phyloP scores from a whole-genome alignment of 2,797 vertebrate genomes.

The Hapalemur alaotrensis region DNA sequence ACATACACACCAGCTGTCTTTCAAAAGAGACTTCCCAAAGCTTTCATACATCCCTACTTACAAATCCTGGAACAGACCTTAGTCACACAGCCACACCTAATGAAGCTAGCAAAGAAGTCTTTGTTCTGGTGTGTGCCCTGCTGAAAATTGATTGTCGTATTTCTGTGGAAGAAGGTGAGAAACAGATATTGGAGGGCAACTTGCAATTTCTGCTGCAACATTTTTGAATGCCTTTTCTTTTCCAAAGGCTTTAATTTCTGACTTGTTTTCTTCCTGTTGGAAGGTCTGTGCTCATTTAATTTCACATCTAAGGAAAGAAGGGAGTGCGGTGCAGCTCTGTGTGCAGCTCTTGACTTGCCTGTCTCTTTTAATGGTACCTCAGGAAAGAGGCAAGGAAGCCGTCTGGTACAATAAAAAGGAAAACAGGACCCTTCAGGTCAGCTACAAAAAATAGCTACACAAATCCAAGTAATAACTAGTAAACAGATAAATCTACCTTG shows the following conservation, averaged over 20 bases:
- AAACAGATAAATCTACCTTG: slow-evolving; percentile 80
- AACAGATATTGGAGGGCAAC: not conserved
- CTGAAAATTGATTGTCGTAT: not conserved
- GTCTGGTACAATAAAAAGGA: slow-evolving; percentile 70
- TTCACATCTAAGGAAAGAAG: slow-evolving; percentile 54
- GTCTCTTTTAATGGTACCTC: slow-evolving; percentile 15
- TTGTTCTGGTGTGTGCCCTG: not conserved
- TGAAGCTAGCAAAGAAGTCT: not conserved
- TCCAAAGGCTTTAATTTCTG: slow-evolving; percentile 74
- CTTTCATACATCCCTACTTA: not conserved
- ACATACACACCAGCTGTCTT: not conserved
- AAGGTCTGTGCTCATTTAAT: slow-evolving; percentile 78
- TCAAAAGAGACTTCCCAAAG: not conserved
- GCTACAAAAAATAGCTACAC: slow-evolving; percentile 57
- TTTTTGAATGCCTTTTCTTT: slow-evolving; percentile 51
- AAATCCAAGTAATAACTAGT: slow-evolving; percentile 73
- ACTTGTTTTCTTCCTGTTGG: slow-evolving; percentile 73
- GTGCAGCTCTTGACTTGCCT: slow-evolving; percentile 61
- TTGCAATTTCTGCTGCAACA: not conserved
- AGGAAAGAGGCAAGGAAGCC: slow-evolving; percentile 72
- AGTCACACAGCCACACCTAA: not conserved
- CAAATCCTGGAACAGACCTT: not conserved
- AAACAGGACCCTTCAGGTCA: slow-evolving; percentile 70
- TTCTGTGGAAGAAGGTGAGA: not conserved
- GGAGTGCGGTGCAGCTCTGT: not conserved